These are phyloP conservation scores for Troglohyphantes excavatus DNA, from an alignment of 2,888 invertebrate species.

Conservation along the genomic window DNA sequence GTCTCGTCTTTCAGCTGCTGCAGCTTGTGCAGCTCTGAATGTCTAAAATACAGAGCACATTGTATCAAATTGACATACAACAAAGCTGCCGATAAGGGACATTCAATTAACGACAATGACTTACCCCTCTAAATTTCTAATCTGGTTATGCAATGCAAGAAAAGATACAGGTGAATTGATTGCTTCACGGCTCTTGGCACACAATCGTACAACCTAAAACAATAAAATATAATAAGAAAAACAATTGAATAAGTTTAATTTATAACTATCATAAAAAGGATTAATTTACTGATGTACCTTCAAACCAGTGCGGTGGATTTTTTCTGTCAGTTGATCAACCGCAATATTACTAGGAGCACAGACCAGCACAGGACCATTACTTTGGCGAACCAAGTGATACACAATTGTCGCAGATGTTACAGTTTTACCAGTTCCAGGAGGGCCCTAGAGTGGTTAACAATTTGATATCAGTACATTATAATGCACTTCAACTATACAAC, in stretches of 20 bases:
- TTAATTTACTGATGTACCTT: slow-evolving; percentile 86
- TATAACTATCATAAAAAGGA: neutral
- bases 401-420: slow-evolving; percentile 99
- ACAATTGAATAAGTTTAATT: neutral
- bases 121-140: slow-evolving; percentile 93
- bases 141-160: slow-evolving; percentile 97
- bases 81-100: neutral
- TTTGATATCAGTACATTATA: no score
- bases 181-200: slow-evolving; percentile 98
- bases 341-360: slow-evolving; percentile 99
- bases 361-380: slow-evolving; percentile 94
- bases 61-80: neutral
- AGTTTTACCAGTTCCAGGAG: slow-evolving; percentile 98
- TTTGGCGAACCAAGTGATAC: slow-evolving; percentile 97
- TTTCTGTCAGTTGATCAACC: slow-evolving; percentile 99
- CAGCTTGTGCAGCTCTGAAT: slow-evolving; percentile 95
- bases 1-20: slow-evolving; percentile 99
- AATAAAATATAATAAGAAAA: neutral
- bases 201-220: slow-evolving; percentile 89
- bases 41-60: slow-evolving; percentile 82
- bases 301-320: slow-evolving; percentile 97
- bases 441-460: slow-evolving; percentile 84
- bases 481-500: no score
- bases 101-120: slow-evolving; percentile 66
- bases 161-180: slow-evolving; percentile 99